These are phyloP conservation scores for Piaya cayana DNA, from an alignment of 2,113 vertebrate genomes.

Conservation along the genomic window DNA sequence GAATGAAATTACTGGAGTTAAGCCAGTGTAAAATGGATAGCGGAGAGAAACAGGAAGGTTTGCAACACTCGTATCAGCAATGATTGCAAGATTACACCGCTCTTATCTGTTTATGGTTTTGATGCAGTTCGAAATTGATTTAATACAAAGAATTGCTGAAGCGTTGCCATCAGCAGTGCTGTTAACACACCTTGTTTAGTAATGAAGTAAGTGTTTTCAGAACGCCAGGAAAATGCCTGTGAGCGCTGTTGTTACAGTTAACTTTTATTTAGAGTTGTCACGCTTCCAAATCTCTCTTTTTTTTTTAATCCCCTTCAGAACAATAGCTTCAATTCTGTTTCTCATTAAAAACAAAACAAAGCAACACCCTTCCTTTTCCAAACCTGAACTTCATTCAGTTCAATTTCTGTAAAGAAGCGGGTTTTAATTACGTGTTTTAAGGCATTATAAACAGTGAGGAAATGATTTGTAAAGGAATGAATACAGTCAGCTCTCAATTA, in stretches of 20 bases:
- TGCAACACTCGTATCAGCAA: background rate
- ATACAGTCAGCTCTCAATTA: conserved; percentile 21
- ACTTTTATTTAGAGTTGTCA: conserved; percentile 62
- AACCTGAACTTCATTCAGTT: conserved; percentile 50
- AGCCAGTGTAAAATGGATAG: conserved; percentile 16
- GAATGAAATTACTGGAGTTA: conserved; percentile 33
- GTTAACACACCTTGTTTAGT: conserved; percentile 55
- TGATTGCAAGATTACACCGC: conserved; percentile 40
- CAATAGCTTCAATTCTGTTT: conserved; percentile 57
- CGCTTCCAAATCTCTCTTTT: conserved; percentile 6
- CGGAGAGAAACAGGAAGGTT: background rate
- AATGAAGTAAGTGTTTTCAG: conserved; percentile 54
- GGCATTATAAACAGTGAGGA: conserved; percentile 28
- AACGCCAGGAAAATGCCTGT: conserved; percentile 46
- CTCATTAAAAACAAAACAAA: conserved; percentile 59
- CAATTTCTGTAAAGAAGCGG: background rate
- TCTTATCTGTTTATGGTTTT: conserved; percentile 37
- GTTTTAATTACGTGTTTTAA: conserved; percentile 42
- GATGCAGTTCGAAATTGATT: conserved; percentile 31
- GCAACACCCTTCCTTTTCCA: conserved; percentile 66
- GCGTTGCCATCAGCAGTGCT: background rate
- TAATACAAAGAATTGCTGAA: conserved; percentile 1
- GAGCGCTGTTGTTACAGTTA: conserved; percentile 55
- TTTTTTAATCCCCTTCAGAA: background rate
- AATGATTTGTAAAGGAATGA: conserved; percentile 33